Conservation (phyloP, 2,888 invertebrate genomes). For the Ecdyonurus torrentis region DNA sequence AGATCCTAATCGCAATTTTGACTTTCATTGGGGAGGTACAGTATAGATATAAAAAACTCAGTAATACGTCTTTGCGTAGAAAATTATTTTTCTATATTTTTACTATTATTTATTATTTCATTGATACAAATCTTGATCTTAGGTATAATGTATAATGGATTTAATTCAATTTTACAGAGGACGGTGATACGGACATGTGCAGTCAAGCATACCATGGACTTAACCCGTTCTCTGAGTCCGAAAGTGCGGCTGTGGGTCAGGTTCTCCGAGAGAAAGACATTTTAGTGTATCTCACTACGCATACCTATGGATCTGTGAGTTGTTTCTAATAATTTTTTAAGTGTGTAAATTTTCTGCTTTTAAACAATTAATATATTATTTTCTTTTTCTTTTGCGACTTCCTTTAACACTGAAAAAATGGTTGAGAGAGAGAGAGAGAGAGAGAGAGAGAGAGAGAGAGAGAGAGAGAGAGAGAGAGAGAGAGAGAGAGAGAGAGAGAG, state of each 20-base stretch:
- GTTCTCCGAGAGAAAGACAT: neutral
- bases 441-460: neutral
- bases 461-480: neutral
- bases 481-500: neutral
- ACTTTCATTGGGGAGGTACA: slow-evolving; percentile 21
- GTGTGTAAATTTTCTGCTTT: too few species aligned
- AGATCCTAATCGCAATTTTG: slow-evolving; percentile 24
- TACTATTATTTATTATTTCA: neutral
- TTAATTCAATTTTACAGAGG: neutral
- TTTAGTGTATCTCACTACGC: neutral
- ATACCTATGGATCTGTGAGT: neutral
- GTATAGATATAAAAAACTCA: neutral
- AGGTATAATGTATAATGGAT: neutral
- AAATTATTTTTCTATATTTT: too few species aligned
- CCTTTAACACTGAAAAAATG: too few species aligned
- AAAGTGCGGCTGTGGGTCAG: neutral
- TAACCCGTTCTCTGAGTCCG: neutral
- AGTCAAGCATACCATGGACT: neutral
- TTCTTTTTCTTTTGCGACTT: too few species aligned
- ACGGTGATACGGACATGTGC: neutral
- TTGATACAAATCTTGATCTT: neutral
- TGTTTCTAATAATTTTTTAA: too few species aligned
- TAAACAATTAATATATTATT: too few species aligned
- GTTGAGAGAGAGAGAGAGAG: neutral
- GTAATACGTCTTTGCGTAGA: too few species aligned